A percentile compares a stretch with the other conserved stretches of the same genome.
These are phyloP conservation scores for Lypha dubia DNA, from an alignment of 2,888 invertebrate genomes.

Conservation along the genomic window DNA sequence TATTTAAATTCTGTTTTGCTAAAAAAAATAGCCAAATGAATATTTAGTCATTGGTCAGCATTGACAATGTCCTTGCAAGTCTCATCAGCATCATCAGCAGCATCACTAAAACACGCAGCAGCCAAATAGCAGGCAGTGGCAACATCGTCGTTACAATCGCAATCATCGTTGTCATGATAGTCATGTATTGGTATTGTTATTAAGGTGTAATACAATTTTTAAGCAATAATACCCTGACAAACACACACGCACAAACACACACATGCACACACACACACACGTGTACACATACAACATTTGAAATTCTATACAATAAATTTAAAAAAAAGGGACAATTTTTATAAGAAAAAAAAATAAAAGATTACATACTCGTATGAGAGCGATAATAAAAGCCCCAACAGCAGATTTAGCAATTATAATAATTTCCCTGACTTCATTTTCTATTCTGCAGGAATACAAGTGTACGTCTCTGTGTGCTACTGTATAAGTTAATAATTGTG, in stretches of 20 bases:
- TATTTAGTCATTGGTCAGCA: slow-evolving; percentile 66
- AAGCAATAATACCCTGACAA: slow-evolving; percentile 79
- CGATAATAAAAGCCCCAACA: slow-evolving; percentile 22
- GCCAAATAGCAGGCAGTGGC: slow-evolving; percentile 12
- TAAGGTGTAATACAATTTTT: slow-evolving; percentile 83
- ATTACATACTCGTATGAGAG: slow-evolving; percentile 26
- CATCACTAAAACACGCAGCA: slow-evolving; percentile 14
- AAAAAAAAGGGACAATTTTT: slow-evolving; percentile 53
- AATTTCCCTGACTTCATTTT: slow-evolving; percentile 17
- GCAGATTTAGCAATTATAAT: slow-evolving; percentile 66
- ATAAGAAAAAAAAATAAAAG: slow-evolving; percentile 23
- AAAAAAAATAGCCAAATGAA: slow-evolving; percentile 46
- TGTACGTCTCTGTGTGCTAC: not conserved
- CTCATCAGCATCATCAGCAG: slow-evolving; percentile 57
- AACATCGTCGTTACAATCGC: slow-evolving; percentile 59
- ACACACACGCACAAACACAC: not conserved
- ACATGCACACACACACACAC: not conserved
- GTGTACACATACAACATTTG: not conserved
- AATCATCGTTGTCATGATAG: slow-evolving; percentile 67
- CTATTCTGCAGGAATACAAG: not conserved
- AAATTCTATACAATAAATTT: slow-evolving; percentile 39
- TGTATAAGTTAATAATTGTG: slow-evolving; percentile 21
- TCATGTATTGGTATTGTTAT: slow-evolving; percentile 82
- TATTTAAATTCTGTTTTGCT: slow-evolving; percentile 1
- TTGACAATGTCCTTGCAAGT: slow-evolving; percentile 65